phyloP scores from a whole-genome alignment of 2,888 invertebrate genomes.

The Drosophila anomelani region DNA sequence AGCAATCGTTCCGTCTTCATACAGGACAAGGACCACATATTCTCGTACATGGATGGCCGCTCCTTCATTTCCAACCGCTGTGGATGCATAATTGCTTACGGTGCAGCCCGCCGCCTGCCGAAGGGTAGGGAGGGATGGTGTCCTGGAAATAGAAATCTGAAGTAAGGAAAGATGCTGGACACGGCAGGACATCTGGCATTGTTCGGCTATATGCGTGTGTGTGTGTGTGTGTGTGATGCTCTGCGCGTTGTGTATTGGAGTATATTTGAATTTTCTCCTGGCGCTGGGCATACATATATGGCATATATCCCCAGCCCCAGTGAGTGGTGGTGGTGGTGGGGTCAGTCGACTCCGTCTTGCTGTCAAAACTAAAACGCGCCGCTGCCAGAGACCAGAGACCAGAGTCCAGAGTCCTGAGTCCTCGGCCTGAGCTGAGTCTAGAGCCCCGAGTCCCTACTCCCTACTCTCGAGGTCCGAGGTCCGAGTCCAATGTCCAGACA shows the following conservation, averaged over 20 bases:
- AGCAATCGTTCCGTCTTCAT: constrained; percentile 15
- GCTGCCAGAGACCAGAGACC: constrained; percentile 57
- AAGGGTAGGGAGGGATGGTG: constrained; percentile 21
- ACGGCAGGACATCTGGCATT: constrained; percentile 53
- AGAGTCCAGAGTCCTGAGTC: constrained; percentile 41
- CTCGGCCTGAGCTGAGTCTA: constrained; percentile 4
- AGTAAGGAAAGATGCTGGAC: constrained; percentile 61
- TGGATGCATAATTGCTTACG: constrained; percentile 59
- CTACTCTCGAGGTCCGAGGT: neutral
- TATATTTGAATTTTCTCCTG: constrained; percentile 56
- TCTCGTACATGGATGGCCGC: constrained; percentile 30
- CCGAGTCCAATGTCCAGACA: constrained; percentile 60
- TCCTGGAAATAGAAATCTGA: constrained; percentile 44
- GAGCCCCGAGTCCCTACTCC: constrained; percentile 7
- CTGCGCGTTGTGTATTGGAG: constrained; percentile 29
- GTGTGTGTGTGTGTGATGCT: constrained; percentile 29
- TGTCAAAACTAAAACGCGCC: constrained; percentile 76
- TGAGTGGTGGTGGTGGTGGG: constrained; percentile 31
- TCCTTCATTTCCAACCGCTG: constrained; percentile 44
- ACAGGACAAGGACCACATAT: constrained; percentile 30
- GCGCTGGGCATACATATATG: constrained; percentile 26
- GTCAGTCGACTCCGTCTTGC: constrained; percentile 37
- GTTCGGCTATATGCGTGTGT: constrained; percentile 41
- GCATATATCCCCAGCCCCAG: constrained; percentile 18
- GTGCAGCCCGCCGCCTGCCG: constrained; percentile 23